Evolutionary conservation across 2,888 invertebrate genomes (phyloP).

Genomic region (Asteroscopus sphinx): DNA sequence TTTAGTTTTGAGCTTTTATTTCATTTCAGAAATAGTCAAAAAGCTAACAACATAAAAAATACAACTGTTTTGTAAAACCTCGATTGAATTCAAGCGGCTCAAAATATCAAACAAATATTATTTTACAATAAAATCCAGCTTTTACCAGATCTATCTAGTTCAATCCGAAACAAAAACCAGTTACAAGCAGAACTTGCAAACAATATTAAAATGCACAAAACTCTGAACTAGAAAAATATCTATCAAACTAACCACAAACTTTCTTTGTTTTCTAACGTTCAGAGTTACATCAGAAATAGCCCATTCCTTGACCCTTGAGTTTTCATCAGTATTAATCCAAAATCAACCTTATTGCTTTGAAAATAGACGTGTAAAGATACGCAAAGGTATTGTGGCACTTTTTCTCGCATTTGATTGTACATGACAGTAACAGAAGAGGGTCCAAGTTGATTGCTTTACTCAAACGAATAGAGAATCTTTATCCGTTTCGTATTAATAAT

Average conservation of each 20-base stretch:
- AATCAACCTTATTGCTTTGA: slow-evolving; percentile 2
- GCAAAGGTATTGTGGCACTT: slow-evolving; percentile 7
- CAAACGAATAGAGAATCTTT: slow-evolving; percentile 65
- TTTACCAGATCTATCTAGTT: slow-evolving; percentile 14
- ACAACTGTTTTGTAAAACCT: too few relatives aligned
- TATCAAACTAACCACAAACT: slow-evolving; percentile 51
- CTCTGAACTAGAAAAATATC: slow-evolving; percentile 52
- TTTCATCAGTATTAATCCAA: background rate
- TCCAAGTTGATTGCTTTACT: slow-evolving; percentile 72
- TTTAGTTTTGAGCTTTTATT: too few relatives aligned
- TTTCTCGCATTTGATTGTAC: slow-evolving; percentile 69
- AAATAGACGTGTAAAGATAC: slow-evolving; percentile 10
- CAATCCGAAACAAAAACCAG: slow-evolving; percentile 27
- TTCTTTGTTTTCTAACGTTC: slow-evolving; percentile 46
- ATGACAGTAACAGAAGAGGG: slow-evolving; percentile 76
- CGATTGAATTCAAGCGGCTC: background rate
- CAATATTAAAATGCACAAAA: slow-evolving; percentile 44
- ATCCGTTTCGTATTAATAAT: slow-evolving; percentile 65
- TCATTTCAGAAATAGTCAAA: too few relatives aligned
- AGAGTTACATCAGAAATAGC: slow-evolving; percentile 45
- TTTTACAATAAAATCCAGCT: slow-evolving; percentile 1
- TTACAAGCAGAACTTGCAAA: slow-evolving; percentile 31
- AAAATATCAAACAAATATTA: slow-evolving; percentile 2
- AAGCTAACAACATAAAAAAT: too few relatives aligned
- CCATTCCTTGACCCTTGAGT: slow-evolving; percentile 13